Conservation (phyloP, 1,140 invertebrate genomes). For the Cylas formicarius region DNA sequence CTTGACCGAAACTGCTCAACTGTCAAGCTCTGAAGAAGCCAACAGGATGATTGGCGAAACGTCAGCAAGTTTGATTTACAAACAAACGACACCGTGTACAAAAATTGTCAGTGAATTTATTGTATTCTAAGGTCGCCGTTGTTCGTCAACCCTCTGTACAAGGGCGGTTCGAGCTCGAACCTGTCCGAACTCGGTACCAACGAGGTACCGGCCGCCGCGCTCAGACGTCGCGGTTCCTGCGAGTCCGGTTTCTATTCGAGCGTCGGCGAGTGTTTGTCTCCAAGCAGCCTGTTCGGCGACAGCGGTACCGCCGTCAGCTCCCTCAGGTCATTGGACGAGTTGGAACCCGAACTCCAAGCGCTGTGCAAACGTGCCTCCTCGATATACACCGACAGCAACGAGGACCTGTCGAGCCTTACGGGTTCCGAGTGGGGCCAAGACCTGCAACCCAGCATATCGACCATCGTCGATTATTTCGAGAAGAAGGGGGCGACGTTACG, state of each 20-base stretch:
- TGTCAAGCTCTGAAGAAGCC: no score
- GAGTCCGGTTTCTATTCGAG: conserved; percentile 84
- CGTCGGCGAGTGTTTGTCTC: conserved; percentile 44
- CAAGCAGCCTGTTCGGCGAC: conserved; percentile 38
- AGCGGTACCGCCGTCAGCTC: conserved; percentile 47
- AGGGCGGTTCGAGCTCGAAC: conserved; percentile 43
- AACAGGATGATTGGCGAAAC: no score
- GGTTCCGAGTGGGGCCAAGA: conserved; percentile 64
- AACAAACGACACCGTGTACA: no score
- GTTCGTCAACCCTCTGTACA: conserved; percentile 39
- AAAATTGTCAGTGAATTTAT: no score
- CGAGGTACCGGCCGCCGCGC: conserved; percentile 34
- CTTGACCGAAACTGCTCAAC: no score
- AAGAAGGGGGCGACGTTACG: conserved; percentile 50
- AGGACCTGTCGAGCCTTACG: conserved; percentile 72
- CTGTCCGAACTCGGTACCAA: conserved; percentile 33
- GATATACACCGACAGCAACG: conserved; percentile 78
- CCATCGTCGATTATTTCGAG: conserved; percentile 84
- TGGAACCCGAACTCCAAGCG: conserved; percentile 48
- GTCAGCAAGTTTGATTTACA: no score
- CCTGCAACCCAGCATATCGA: conserved; percentile 62
- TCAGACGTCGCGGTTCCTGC: conserved; percentile 70
- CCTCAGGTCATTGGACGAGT: conserved; percentile 53
- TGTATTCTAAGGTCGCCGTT: conserved; percentile 39
- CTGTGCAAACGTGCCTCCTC: conserved; percentile 65